A percentile compares a stretch with the other conserved stretches of the same genome.
Evolutionary conservation across 2,888 invertebrate genomes (phyloP).

Genomic region (Macrosiphum euphorbiae): DNA sequence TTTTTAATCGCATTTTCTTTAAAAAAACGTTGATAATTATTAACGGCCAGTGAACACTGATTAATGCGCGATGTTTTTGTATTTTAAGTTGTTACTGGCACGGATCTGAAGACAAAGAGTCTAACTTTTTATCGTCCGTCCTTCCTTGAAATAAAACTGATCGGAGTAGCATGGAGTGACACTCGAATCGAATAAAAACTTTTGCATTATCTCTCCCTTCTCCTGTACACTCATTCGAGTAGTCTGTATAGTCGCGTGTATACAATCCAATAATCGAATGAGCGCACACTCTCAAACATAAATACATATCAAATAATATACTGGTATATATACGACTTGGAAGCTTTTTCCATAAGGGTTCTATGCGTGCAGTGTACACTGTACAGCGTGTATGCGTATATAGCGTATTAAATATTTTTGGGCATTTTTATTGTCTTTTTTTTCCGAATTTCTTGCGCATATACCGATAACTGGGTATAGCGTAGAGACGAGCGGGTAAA

Average conservation of each 20-base stretch:
- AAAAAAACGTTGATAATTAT: background rate
- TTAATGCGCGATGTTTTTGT: background rate
- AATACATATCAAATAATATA: background rate
- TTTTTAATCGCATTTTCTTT: background rate
- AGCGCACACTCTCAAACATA: background rate
- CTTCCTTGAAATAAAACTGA: background rate
- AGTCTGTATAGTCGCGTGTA: background rate
- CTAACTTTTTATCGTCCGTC: background rate
- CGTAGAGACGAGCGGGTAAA: background rate
- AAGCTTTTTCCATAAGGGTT: background rate
- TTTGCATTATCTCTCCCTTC: background rate
- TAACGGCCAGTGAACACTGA: background rate
- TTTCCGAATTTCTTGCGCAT: background rate
- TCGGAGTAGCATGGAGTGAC: background rate
- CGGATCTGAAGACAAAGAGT: background rate
- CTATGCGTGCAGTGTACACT: too few species aligned
- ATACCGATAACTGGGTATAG: background rate
- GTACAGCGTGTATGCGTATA: background rate
- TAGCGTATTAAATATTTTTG: background rate
- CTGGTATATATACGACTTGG: background rate
- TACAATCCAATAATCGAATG: background rate
- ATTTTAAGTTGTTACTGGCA: background rate
- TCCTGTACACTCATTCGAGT: background rate
- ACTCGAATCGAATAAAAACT: constrained; percentile 1
- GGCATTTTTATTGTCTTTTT: background rate